Conservation (phyloP, 2,797 vertebrate species). For the Ciconia nigra region DNA sequence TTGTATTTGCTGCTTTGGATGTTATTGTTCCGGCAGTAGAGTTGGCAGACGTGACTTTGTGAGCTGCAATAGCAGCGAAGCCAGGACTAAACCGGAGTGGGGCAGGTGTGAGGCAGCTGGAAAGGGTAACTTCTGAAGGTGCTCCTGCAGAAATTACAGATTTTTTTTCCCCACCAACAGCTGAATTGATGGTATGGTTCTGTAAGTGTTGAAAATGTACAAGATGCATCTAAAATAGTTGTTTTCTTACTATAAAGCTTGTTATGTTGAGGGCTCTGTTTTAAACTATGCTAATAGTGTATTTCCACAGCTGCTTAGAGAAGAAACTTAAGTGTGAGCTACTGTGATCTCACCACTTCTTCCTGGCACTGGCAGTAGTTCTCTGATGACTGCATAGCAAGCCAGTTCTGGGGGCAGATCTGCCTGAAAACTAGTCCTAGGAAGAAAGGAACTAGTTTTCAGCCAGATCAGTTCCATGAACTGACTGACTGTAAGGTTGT, state of each 20-base stretch:
- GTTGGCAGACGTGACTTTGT: neutral
- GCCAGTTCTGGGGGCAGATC: neutral
- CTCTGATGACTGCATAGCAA: neutral
- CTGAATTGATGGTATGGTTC: neutral
- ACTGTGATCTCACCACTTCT: neutral
- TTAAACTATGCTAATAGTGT: neutral
- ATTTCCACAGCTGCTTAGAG: neutral
- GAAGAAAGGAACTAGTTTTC: neutral
- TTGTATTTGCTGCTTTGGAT: neutral
- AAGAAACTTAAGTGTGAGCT: neutral
- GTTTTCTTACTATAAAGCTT: neutral
- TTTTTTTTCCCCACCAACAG: neutral
- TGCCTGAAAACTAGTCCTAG: neutral
- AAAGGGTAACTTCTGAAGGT: neutral
- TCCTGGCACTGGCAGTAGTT: neutral
- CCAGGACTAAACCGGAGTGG: neutral
- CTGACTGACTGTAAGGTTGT: neutral
- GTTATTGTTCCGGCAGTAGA: neutral
- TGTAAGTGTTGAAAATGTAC: neutral
- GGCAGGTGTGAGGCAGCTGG: neutral
- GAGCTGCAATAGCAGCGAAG: neutral
- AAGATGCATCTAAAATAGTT: neutral
- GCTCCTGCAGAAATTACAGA: neutral
- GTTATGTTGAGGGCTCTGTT: neutral
- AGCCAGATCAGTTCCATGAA: neutral